Evolutionary conservation across 2,113 vertebrate genomes (phyloP).

Genomic region (Cnemophilus loriae): DNA sequence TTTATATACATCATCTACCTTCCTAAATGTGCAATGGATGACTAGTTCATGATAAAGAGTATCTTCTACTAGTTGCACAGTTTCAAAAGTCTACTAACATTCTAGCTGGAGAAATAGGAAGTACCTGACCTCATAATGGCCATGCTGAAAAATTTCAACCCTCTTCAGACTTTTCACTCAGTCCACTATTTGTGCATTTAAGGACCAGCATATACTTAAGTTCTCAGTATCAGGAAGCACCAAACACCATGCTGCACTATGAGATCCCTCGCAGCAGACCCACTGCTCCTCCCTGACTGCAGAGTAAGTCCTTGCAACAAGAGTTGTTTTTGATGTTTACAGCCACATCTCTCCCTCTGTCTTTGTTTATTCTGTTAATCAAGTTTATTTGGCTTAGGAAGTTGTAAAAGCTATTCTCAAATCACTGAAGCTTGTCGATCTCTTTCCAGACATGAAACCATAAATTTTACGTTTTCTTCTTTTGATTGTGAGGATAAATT

Average conservation of each 20-base stretch:
- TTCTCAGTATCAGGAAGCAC: not conserved
- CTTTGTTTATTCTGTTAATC: conserved; percentile 18
- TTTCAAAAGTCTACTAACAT: not conserved
- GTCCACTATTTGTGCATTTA: not conserved
- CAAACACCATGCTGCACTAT: fast-evolving
- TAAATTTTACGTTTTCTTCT: not conserved
- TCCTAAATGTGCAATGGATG: not conserved
- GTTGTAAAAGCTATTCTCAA: conserved; percentile 6
- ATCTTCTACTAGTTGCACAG: not conserved
- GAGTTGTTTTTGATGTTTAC: not conserved
- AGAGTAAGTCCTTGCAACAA: not conserved
- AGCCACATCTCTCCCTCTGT: not conserved
- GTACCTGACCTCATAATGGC: not conserved
- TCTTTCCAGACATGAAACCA: not conserved
- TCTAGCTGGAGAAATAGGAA: not conserved
- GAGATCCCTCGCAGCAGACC: not conserved
- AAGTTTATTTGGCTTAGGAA: not conserved
- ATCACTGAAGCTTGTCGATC: not conserved
- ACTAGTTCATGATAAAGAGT: not conserved
- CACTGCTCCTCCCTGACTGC: not conserved
- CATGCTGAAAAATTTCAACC: not conserved
- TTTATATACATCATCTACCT: not conserved
- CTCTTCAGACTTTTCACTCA: not conserved
- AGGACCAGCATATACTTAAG: not conserved
- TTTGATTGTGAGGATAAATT: not conserved